phyloP scores from a whole-genome alignment of 2,888 invertebrate species.

The Holacanthella duospinosa region DNA sequence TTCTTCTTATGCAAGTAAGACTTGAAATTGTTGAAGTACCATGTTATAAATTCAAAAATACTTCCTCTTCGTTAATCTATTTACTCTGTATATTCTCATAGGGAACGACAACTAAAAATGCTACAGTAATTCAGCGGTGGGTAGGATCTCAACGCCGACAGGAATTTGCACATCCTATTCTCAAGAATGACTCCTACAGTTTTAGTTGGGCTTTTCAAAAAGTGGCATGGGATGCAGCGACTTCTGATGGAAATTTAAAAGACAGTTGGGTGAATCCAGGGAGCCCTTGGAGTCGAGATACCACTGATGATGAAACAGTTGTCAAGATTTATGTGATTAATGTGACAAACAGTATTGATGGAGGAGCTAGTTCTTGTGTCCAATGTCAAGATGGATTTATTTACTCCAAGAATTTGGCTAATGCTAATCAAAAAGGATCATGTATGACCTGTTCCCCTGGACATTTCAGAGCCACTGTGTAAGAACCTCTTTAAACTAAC shows the following conservation, averaged over 20 bases:
- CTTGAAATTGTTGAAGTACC: neutral
- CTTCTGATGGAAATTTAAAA: constrained; percentile 12
- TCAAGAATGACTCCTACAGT: constrained; percentile 42
- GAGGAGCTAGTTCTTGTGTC: constrained; percentile 49
- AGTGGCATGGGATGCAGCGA: constrained; percentile 33
- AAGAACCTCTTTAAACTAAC: neutral
- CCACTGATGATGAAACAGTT: constrained; percentile 40
- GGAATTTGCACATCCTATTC: constrained; percentile 41
- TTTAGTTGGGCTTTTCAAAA: constrained; percentile 47
- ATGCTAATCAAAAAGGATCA: constrained; percentile 13
- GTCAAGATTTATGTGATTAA: constrained; percentile 47
- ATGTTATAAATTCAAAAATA: neutral
- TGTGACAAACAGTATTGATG: constrained; percentile 47
- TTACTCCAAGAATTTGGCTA: constrained; percentile 15
- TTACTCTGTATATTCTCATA: neutral
- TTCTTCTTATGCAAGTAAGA: constrained; percentile 47
- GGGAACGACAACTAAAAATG: constrained; percentile 40
- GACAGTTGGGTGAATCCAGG: constrained; percentile 16
- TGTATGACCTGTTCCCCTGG: constrained; percentile 30
- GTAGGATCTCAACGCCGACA: constrained; percentile 40
- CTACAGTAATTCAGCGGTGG: constrained; percentile 44
- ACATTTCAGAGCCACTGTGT: constrained; percentile 17
- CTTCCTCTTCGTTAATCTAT: neutral
- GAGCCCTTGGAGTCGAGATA: constrained; percentile 18
- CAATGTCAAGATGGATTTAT: constrained; percentile 43